Evolutionary conservation across 2,888 invertebrate genomes (phyloP), one percentile per base, ranked within the genome.

Genomic region (Adelphocoris suturalis): DNA sequence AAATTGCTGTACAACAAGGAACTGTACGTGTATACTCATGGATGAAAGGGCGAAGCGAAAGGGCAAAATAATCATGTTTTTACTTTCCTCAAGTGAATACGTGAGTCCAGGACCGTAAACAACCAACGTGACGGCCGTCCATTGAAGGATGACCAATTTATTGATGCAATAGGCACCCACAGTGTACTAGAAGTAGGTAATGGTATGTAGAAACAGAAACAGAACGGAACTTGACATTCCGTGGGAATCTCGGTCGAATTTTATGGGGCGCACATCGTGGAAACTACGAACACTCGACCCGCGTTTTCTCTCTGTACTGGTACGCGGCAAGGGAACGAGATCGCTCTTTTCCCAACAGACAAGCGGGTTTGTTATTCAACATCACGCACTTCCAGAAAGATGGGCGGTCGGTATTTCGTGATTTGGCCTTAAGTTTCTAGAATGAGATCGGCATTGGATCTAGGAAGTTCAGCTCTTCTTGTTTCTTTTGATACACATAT

Each of bases 171-270:
- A 37, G 3, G 37, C 37, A 37, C 37, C 37, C 7, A 37, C 2
- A 37, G 7, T 7, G 37, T 37, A 7, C 37, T 37, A 4, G 3
- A 37, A 37, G 37, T 7, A 37, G 37, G 37, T 52, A 52, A 61
- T 19, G 61, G 61, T 61, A 61, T n/a, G 19, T 52, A 52, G 5
- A 52, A 61, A 19, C 14, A 61, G 61, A 61, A 61, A 61, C 19
- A 61, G 61, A 61, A 19, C 61, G 61, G 19, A 16, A 61, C 61
- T 61, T 68, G 23, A 68, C 19, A 68, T 68, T 68, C 27, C 68
- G 68, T 68, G 68, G 13, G 68, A 68, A 68, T 23, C 23, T n/a
- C 23, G 12, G 68, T 7, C 23, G 68, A 37, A 2, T 68, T 68
- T 68, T n/a, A 68, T 13, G 68, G 23, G 23, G 19, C 61, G 19